A percentile compares a stretch with the other conserved stretches of the same genome.
These are phyloP conservation scores for Scaptodrosophila latifasciaeformis DNA, from an alignment of 2,888 invertebrate species.

Conservation along the genomic window DNA sequence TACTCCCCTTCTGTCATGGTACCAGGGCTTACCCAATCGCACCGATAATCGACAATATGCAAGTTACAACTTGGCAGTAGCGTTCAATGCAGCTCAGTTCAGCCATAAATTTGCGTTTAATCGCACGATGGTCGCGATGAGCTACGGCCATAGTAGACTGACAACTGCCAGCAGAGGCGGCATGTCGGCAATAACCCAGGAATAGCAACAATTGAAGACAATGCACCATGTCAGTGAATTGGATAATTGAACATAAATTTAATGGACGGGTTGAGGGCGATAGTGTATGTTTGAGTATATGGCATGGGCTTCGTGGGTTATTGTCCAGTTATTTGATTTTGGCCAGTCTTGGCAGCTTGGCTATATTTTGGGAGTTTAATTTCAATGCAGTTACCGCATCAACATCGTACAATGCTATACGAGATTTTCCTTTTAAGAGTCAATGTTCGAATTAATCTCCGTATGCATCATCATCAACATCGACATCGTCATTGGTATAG, in stretches of 20 bases:
- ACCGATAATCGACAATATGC: too few relatives aligned
- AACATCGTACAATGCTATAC: constrained; percentile 22
- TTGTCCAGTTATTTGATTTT: too few relatives aligned
- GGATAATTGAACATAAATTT: constrained; percentile 52
- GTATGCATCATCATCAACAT: constrained; percentile 19
- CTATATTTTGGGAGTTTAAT: too few relatives aligned
- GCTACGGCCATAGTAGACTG: neutral
- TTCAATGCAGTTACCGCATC: neutral
- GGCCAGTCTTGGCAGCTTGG: too few relatives aligned
- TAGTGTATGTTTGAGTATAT: too few relatives aligned
- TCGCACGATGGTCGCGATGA: neutral
- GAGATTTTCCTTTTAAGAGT: constrained; percentile 38
- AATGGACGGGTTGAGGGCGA: too few relatives aligned
- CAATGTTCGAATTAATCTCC: constrained; percentile 17
- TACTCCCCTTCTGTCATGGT: neutral
- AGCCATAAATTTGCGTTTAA: constrained; percentile 40
- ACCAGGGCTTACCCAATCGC: neutral
- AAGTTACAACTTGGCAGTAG: neutral
- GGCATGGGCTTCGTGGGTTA: too few relatives aligned
- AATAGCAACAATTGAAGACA: constrained; percentile 19
- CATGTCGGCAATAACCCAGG: constrained; percentile 24
- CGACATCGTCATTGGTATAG: constrained; percentile 1
- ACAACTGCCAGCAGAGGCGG: neutral
- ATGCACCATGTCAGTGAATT: constrained; percentile 54
- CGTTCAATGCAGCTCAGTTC: neutral